phyloP scores from a whole-genome alignment of 2,888 invertebrate species.

The Cryptus armator region DNA sequence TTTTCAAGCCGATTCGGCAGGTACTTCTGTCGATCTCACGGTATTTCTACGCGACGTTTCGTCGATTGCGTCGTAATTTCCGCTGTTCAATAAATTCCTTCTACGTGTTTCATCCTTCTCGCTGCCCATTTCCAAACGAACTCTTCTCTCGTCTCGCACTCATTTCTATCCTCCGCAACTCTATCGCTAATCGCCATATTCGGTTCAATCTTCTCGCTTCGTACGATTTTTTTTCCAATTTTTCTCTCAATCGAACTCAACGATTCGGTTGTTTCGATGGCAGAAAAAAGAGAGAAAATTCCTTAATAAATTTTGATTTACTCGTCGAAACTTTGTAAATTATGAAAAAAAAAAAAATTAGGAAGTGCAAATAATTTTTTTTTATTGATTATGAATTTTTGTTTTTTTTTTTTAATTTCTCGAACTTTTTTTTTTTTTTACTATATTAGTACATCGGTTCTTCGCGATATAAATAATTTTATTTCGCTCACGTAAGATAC shows the following conservation, averaged over 20 bases:
- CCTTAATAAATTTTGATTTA: too few species aligned
- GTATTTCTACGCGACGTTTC: conserved; percentile 19
- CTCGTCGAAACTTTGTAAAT: too few species aligned
- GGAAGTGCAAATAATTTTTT: too few species aligned
- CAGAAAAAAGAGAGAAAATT: not conserved
- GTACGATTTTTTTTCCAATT: conserved; percentile 26
- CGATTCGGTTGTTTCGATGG: conserved; percentile 5
- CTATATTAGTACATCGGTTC: too few species aligned
- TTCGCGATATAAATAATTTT: too few species aligned
- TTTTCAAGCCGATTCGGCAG: conserved; percentile 29
- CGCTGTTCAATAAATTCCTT: conserved; percentile 68
- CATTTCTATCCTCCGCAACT: conserved; percentile 16
- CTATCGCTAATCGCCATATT: conserved; percentile 23
- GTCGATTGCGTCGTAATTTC: conserved; percentile 71
- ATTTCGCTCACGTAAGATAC: too few species aligned
- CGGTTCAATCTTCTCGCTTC: conserved; percentile 18
- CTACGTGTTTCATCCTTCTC: conserved; percentile 41
- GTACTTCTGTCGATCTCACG: conserved; percentile 22
- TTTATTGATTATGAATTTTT: too few species aligned
- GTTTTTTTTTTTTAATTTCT: too few species aligned
- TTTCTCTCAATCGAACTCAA: conserved; percentile 15
- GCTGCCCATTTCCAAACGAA: not conserved
- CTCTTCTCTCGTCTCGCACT: conserved; percentile 3
- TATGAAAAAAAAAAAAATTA: too few species aligned
- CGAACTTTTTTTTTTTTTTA: too few species aligned